Evolutionary conservation across 2,113 vertebrate species (phyloP).

Genomic region (Rafetus swinhoei): DNA sequence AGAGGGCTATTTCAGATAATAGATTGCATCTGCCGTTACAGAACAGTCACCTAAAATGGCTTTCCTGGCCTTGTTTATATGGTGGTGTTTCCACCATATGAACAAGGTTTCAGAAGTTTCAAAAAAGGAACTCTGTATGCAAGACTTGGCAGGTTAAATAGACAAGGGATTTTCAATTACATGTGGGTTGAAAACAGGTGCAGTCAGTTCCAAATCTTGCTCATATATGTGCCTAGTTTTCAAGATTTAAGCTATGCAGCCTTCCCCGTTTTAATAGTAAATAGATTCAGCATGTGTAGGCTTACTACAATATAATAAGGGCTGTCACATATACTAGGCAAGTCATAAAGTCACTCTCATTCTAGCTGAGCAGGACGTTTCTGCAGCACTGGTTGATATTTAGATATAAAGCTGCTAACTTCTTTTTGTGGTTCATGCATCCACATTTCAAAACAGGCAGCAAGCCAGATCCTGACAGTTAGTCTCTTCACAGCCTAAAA

Average conservation of each 20-base stretch:
- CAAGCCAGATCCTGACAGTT: neutral
- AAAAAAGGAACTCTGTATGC: neutral
- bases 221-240: neutral
- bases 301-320: neutral
- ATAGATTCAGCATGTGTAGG: neutral
- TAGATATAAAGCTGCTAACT: neutral
- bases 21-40: neutral
- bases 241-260: neutral
- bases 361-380: too few relatives aligned
- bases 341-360: neutral
- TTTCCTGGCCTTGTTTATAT: neutral
- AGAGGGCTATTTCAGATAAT: too few relatives aligned
- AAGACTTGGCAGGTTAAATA: neutral
- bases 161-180: neutral
- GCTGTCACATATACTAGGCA: neutral
- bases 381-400: rapidly evolving
- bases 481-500: neutral
- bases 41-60: neutral
- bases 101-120: neutral
- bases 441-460: neutral
- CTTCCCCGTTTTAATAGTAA: neutral
- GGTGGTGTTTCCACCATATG: neutral
- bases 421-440: rapidly evolving
- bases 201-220: neutral
- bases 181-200: neutral